phyloP scores from a whole-genome alignment of 2,888 invertebrate species.

The Phyto melanocephala region DNA sequence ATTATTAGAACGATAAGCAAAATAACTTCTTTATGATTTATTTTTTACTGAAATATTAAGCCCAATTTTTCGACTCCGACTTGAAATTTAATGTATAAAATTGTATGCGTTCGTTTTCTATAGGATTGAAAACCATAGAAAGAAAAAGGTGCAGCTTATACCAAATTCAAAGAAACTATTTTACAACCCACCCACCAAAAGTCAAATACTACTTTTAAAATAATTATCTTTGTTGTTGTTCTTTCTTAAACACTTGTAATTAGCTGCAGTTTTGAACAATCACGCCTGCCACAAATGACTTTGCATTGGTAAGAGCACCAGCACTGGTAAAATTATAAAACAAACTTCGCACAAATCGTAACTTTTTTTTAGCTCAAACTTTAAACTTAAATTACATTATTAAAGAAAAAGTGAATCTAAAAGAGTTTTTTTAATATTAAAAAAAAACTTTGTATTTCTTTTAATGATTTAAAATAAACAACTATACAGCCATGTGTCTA shows the following conservation, averaged over 20 bases:
- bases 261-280: slow-evolving; percentile 42
- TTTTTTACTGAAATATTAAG: no score
- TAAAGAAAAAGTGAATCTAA: not conserved
- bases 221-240: not conserved
- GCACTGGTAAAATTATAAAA: not conserved
- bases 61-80: no score
- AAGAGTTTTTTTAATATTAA: not conserved
- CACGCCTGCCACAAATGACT: slow-evolving; percentile 40
- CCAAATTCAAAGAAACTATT: not conserved
- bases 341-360: not conserved
- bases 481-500: not conserved
- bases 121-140: no score
- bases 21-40: no score
- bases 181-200: not conserved
- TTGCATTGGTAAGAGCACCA: no score
- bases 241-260: slow-evolving; percentile 15
- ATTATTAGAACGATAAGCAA: no score
- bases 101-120: no score
- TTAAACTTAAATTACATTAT: slow-evolving; percentile 25
- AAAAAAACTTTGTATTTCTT: not conserved
- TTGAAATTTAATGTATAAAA: no score
- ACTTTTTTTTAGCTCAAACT: not conserved
- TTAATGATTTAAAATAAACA: slow-evolving; percentile 22
- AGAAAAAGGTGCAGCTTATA: no score
- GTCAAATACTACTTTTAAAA: not conserved